Base-by-base conservation (phyloP, 2,888 invertebrate genomes). In the Proisotoma minuta region DNA sequence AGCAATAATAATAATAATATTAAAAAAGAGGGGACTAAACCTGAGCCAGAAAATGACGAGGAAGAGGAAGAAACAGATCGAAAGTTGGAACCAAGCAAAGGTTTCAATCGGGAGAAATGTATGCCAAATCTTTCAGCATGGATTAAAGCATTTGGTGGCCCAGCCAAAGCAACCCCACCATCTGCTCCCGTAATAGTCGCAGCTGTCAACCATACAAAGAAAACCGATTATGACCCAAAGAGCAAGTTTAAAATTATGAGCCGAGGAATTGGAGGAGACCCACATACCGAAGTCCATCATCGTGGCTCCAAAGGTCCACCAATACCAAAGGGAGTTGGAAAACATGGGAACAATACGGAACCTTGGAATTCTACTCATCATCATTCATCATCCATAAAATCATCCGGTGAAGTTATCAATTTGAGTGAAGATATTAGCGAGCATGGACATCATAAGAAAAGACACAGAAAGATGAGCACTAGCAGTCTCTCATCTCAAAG, bases 61-160 rank as follows among this genome's bases (percentile, higher is more conserved):
- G 76, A 73, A 73, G 48, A 65, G 63, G 48, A 72, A 73, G 59
- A 70, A 71, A 29, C 70, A 68, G 51, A 76, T 71, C 18, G 72
- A 27, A 69, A 80, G 23, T 79, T 81, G 76, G 74, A 72, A 69
- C 74, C 72, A 64, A 75, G 63, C 23, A 77, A 78, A 65, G 78
- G 79, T 71, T 65, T 77, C 65, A 83, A 82, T 66, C 82, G 84
- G 74, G 83, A 84, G 66, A 87, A 86, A 76, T 87, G 87, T 20
- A 88, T 89, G 34, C 91, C 92, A 1, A 91, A 92, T 79, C 81
- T 91, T 60, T 91, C 90, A 76, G 92, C 91, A 27, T 93, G 92
- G 92, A 89, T 92, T 68, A 91, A 91, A 78, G 92, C 92, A 0
- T 92, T 93, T 76, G 91, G 92, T 10, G 88, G 88, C 0, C 91